Evolutionary conservation across 2,797 vertebrate species (phyloP).

Genomic region (Avahi laniger): DNA sequence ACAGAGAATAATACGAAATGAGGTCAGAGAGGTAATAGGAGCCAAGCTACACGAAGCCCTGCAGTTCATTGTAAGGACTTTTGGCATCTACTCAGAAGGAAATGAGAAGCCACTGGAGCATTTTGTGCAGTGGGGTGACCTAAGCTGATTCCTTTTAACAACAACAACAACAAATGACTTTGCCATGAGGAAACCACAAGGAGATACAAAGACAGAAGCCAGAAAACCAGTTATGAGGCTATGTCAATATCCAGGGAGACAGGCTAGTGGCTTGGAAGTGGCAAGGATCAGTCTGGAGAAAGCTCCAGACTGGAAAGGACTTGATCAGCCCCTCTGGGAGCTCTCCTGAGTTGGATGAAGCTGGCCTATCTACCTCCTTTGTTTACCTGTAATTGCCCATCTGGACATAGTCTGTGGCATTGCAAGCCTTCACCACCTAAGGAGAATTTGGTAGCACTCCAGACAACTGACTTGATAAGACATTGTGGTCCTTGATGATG

Average conservation of each 20-base stretch:
- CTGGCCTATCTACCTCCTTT: constrained; percentile 4
- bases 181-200: neutral
- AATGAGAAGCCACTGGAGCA: neutral
- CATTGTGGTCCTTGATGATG: neutral
- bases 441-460: constrained; percentile 48
- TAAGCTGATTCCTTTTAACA: neutral
- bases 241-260: neutral
- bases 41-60: neutral
- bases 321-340: neutral
- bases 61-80: neutral
- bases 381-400: constrained; percentile 67
- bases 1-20: neutral
- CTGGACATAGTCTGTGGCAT: constrained; percentile 21
- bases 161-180: neutral
- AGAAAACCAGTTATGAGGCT: neutral
- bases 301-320: neutral
- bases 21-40: neutral
- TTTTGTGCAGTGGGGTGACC: neutral
- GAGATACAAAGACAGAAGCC: neutral
- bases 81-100: neutral
- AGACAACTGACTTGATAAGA: neutral
- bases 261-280: neutral
- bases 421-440: constrained; percentile 36
- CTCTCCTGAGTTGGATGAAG: neutral
- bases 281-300: neutral